Base-by-base conservation (phyloP, 2,888 invertebrate species). In the Heteromurus nitidus region DNA sequence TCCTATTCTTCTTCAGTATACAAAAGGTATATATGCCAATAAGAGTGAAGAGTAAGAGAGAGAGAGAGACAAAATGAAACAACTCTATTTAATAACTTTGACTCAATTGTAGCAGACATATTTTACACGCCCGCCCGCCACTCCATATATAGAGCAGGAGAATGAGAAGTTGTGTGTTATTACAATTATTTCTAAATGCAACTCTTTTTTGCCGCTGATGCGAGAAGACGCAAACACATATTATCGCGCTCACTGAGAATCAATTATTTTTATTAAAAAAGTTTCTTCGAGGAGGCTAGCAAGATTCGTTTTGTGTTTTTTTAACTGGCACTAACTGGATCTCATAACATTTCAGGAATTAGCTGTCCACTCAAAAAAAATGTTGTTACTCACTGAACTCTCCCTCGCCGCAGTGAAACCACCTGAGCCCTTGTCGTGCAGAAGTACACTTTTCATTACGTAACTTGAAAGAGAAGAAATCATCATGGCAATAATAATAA, bases 71-170 rank as follows among this genome's bases (percentile, higher is more conserved):
- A 55, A 58, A 30, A 55, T 20, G 68, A 58, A 75, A 75, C 75
- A 47, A 75, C 75, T 75, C 44, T 75, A 75, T 75, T 75, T 75
- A 67, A 75, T 75, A 75, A 58, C 67, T 58, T 75, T 75, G 53
- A 58, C 67, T 67, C 44, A 16, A 67, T 67, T 26, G 67, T 44
- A 69, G 72, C 20, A 44, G 62, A 68, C 68, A 77, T 69, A 77
- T 77, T 69, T 77, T 69, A 77, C 18, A 77, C 76, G 76, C 76
- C 76, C 76, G 76, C 76, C 30, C 58, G n/a, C 47, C 30, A 36
- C 7, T 42, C 76, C 76, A 62, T 77, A 77, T 77, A 77, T 69
- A 77, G 76, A 69, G 69, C 60, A 62, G 9, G 16, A 50, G 31
- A 69, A 30, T 31, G 24, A 69, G 47, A 67, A 47, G 68, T 31